phyloP scores from a whole-genome alignment of 2,888 invertebrate species.

The Leucoptera coffeella region DNA sequence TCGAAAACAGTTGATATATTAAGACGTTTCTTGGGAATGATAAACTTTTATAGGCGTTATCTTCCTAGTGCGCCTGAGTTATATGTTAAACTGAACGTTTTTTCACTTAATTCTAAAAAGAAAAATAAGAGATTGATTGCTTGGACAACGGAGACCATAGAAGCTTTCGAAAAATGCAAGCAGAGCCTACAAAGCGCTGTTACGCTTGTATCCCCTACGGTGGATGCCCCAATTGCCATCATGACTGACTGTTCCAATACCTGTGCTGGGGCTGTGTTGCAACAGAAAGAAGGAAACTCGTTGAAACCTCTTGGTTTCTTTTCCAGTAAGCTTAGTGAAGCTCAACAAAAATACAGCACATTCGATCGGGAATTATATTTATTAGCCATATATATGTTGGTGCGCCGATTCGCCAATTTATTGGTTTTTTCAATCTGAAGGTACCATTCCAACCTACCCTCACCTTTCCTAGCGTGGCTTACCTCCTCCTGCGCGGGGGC shows the following conservation, averaged over 20 bases:
- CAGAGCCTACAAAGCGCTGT: neutral
- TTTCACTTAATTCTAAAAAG: slow-evolving; percentile 1
- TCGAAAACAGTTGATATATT: slow-evolving; percentile 6
- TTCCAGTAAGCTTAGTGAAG: slow-evolving; percentile 2
- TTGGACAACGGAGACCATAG: neutral
- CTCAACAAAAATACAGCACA: slow-evolving; percentile 3
- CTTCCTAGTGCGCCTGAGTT: slow-evolving; percentile 2
- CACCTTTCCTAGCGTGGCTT: too few relatives aligned
- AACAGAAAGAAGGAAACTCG: neutral
- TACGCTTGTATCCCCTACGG: neutral
- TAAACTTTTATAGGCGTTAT: slow-evolving; percentile 5
- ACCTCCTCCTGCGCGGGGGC: too few relatives aligned
- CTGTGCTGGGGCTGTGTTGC: neutral
- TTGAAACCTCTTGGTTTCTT: slow-evolving; percentile 4
- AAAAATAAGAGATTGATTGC: slow-evolving; percentile 1
- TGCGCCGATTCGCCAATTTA: too few relatives aligned
- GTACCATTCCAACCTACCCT: too few relatives aligned
- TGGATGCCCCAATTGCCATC: neutral
- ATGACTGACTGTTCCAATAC: neutral
- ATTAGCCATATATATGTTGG: too few relatives aligned
- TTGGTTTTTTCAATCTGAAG: too few relatives aligned
- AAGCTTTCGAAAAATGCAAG: slow-evolving; percentile 1
- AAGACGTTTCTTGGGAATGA: slow-evolving; percentile 8
- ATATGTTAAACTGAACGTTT: slow-evolving; percentile 3
- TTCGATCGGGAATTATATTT: slow-evolving; percentile 5